phyloP scores from a whole-genome alignment of 2,113 vertebrate genomes.

The Neodon shergylaensis region DNA sequence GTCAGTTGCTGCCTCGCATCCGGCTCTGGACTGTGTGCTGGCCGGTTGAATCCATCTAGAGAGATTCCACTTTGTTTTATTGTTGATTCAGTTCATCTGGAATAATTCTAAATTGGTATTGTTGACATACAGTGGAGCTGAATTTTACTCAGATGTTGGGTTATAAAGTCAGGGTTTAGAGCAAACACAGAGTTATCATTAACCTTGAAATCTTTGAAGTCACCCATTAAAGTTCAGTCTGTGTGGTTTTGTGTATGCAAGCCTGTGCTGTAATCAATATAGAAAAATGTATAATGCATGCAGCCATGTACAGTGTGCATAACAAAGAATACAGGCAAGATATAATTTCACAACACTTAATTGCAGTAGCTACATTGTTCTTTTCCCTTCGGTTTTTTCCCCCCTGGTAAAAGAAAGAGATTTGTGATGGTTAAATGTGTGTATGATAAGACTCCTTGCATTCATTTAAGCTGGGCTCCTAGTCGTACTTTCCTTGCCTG shows the following conservation, averaged over 20 bases:
- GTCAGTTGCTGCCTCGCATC: background rate
- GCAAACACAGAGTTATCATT: slow-evolving; percentile 62
- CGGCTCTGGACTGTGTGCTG: background rate
- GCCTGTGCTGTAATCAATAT: slow-evolving; percentile 42
- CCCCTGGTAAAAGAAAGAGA: slow-evolving; percentile 6
- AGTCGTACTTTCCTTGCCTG: background rate
- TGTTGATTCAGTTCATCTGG: slow-evolving; percentile 36
- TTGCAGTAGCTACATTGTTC: slow-evolving; percentile 59
- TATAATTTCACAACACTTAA: slow-evolving; percentile 61
- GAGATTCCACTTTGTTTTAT: slow-evolving; percentile 12
- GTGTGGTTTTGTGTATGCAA: background rate
- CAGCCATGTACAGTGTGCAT: background rate
- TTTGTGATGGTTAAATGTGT: slow-evolving; percentile 48
- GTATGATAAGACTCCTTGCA: slow-evolving; percentile 15
- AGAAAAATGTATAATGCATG: slow-evolving; percentile 25
- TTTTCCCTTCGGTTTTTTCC: background rate
- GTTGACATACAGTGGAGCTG: slow-evolving; percentile 1
- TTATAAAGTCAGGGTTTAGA: slow-evolving; percentile 59
- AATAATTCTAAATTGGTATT: slow-evolving; percentile 48
- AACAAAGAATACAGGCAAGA: slow-evolving; percentile 53
- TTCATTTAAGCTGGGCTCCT: background rate
- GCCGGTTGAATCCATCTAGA: background rate
- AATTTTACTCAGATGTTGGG: slow-evolving; percentile 54
- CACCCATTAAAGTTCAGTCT: slow-evolving; percentile 33
- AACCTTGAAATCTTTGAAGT: slow-evolving; percentile 60